Evolutionary conservation across 1,140 invertebrate genomes (phyloP), one percentile per base, ranked within the genome.

Genomic region (Diorhabda carinulata): DNA sequence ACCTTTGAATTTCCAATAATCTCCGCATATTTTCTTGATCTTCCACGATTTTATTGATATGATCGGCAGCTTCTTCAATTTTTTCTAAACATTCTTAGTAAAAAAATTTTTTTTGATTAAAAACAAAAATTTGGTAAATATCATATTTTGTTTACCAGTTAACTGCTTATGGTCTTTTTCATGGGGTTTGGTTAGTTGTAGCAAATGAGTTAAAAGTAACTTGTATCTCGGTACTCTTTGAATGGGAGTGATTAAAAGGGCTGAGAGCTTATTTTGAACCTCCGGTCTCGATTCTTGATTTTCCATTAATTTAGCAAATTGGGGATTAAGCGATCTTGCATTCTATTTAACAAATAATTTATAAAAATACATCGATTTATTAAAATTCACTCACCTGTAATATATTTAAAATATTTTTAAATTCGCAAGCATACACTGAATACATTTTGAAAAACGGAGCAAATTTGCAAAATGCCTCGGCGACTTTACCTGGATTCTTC

Each of bases 371-470:
- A 25, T 25, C 25, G 25, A 25, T 25, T 8, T 60, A 62, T 40
- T 57, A 61, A 72, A 71, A 52, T 47, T 44, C 9, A 70, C 67
- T 70, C 81, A 86, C 84, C 78, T 87, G 85, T 66, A 88, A 69
- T 64, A 87, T 71, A 41, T 82, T 78, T 64, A 88, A 76, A 3
- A 87, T 85, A 68, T 85, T 84, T 72, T 87, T 87, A 79, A 91
- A 92, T 76, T 91, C 89, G 65, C 89, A 91, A 2, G 91, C 91
- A 81, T 92, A 92, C 2, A 88, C 87, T 3, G 91, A 90, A 75
- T 93, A 93, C 9, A 92, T 78, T 78, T 92, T 93, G 41, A 93
- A 88, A 80, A 90, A 92, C 6, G 91, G 91, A 10, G 88, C 90
- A 58, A 92, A 82, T 74, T 88, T 88, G 1, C 85, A 81, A 77